Conservation (phyloP, 2,888 invertebrate genomes). For the Brachypalpus laphriformis region DNA sequence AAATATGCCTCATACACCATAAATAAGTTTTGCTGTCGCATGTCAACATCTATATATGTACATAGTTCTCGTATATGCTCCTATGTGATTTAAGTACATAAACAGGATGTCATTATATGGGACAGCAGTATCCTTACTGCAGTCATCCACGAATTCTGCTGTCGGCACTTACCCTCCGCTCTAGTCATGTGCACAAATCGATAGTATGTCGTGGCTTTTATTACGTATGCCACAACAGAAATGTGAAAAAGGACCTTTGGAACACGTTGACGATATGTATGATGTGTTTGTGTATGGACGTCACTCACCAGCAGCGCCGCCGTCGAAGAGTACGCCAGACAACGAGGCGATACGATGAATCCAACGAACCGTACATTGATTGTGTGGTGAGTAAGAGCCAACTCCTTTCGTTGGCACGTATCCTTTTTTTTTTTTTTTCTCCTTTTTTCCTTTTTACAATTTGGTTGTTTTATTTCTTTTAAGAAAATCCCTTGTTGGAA, state of each 20-base stretch:
- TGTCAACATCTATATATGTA: not conserved
- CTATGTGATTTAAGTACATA: slow-evolving; percentile 56
- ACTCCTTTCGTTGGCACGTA: slow-evolving; percentile 14
- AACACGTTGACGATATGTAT: not conserved
- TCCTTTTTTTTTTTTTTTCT: not conserved
- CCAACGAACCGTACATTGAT: slow-evolving; percentile 3
- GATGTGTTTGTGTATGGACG: slow-evolving; percentile 56
- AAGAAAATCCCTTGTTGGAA: slow-evolving; percentile 9
- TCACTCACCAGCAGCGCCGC: slow-evolving; percentile 46
- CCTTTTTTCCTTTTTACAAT: not conserved
- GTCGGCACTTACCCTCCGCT: not conserved
- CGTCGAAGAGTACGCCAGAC: slow-evolving; percentile 46
- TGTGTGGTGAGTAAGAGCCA: slow-evolving; percentile 13
- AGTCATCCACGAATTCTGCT: slow-evolving; percentile 45
- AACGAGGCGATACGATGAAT: slow-evolving; percentile 44
- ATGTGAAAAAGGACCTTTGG: slow-evolving; percentile 32
- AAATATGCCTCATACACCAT: slow-evolving; percentile 4
- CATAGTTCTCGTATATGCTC: not conserved
- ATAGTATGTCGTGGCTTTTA: slow-evolving; percentile 63
- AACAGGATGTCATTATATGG: slow-evolving; percentile 60
- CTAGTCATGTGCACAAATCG: slow-evolving; percentile 46
- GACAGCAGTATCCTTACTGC: slow-evolving; percentile 65
- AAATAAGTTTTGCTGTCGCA: slow-evolving; percentile 4
- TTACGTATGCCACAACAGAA: slow-evolving; percentile 57
- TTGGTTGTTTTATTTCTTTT: not conserved